Base-by-base conservation (phyloP, 2,888 invertebrate species). In the Drosophila setosimentum region DNA sequence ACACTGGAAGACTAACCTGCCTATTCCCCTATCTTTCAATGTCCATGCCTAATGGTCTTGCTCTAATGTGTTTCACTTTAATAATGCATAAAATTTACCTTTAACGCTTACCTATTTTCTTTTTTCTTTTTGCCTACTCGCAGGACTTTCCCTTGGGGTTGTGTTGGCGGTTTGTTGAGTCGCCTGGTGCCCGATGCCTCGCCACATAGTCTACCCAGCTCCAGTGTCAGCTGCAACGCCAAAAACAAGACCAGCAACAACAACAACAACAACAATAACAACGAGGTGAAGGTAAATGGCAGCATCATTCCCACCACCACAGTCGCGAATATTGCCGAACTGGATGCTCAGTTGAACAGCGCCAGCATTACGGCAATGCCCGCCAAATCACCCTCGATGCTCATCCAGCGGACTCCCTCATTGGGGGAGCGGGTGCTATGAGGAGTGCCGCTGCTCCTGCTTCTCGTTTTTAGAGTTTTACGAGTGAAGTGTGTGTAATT, bases 111-210 rank as follows among this genome's bases (percentile, higher is more conserved):
- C 24, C 45, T 24, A 45, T 40, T 59, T 54, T 45, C 13, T 54
- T 42, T 40, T 37, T 50, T 45, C 30, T 49, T 57, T 48, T 65
- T 67, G 57, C 57, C 40, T 65, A 67, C 35, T 35, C 24, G 94
- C 93, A 97, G 97, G 95, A 80, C 96, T 59, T 94, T 97, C 74
- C 97, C 97, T 21, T 96, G 96, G 96, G 93, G 94, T 21, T 96
- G 96, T 76, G 93, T 94, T 66, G 94, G 95, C 3, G 95, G 96
- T 88, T 93, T 96, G 78, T 93, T 97, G 75, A 94, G 95, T 59
- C 94, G 95, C 13, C 87, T 97, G 30, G 95, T 97, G 21, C 95
- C 95, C 1, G 96, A 96, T 89, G 96, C 96, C 3, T 94, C 94
- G 16, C 96, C 96, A n/a, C 92, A 93, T 62, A 92, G 91, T 4